Evolutionary conservation across 1,140 invertebrate genomes (phyloP), one percentile per base, ranked within the genome.

Genomic region (Camponotus floridanus): DNA sequence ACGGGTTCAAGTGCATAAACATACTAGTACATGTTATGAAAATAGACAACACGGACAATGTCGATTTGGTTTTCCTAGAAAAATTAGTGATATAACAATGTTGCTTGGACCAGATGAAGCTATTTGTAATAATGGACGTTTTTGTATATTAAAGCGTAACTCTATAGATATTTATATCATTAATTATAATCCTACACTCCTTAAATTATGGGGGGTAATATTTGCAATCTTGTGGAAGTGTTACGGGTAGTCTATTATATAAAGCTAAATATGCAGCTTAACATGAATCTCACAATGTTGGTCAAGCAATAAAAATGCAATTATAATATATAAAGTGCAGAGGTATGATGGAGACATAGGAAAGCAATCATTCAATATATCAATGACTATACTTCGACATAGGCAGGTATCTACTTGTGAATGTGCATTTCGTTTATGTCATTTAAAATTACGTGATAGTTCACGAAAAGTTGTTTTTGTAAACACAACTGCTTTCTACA

Each of bases 1-100:
- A n/a, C n/a, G n/a, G n/a, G 61, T 64, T 64, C 61, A 64, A 64
- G 31, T 64, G 13, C 31, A 64, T 64, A 64, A 3, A 62, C 59
- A 33, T 62, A 64, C 13, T 64, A 6, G 3, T 13, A 61, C 59
- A 61, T 61, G 61, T 36, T 18, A 64, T 6, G 36, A 64, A 64
- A 8, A 64, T 33, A 64, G 61, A 64, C 61, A 64, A 64, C 31
- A 64, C 31, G 1, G 13, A 18, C 31, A 64, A 64, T 33, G 31
- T 3, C 61, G 31, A 64, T 64, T 36, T 64, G 61, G 31, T 64
- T 64, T 64, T 7, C 31, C 61, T 33, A 64, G 61, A 8, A 15
- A 31, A 64, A 33, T 64, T 64, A 36, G 61, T 64, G 61, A 64
- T 64, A 64, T 1, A 36, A 64, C 61, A n/a, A n/a, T n/a, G n/a